A percentile compares a stretch with the other conserved stretches of the same genome.
phyloP scores from a whole-genome alignment of 1,140 invertebrate genomes.

The Drosophila nikananu region DNA sequence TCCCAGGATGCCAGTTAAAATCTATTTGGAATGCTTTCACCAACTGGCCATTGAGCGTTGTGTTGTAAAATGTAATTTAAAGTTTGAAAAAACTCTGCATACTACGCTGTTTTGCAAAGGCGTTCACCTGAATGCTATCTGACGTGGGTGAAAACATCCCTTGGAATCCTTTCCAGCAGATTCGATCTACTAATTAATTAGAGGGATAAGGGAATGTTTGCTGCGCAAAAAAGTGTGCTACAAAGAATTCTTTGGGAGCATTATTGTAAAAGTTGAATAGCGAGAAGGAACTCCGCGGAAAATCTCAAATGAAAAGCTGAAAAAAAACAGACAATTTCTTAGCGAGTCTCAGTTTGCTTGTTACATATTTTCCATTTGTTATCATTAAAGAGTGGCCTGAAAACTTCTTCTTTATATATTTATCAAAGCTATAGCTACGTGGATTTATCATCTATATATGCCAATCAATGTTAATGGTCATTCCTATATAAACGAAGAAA shows the following conservation, averaged over 20 bases:
- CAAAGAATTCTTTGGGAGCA: not conserved
- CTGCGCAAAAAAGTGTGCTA: constrained; percentile 4
- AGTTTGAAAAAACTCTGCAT: not conserved
- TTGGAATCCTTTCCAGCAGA: not conserved
- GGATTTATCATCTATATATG: not conserved
- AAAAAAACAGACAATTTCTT: not conserved
- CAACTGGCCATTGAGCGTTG: not conserved
- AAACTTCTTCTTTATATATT: not conserved
- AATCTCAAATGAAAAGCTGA: not conserved
- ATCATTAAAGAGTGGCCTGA: no score
- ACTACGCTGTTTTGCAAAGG: not conserved
- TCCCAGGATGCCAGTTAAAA: not conserved
- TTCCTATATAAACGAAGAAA: not conserved
- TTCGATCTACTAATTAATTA: constrained; percentile 12
- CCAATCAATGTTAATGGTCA: not conserved
- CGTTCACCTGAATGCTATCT: not conserved
- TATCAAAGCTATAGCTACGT: not conserved
- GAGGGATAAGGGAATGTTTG: not conserved
- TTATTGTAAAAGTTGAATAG: not conserved
- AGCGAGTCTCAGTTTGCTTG: not conserved
- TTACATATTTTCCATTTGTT: not conserved
- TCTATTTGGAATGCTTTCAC: constrained; percentile 1
- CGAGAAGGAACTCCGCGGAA: no score
- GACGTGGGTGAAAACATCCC: not conserved
- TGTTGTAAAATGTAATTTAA: constrained; percentile 4